Base-by-base conservation (phyloP, 1,140 invertebrate genomes). In the Drosophila nasuta region DNA sequence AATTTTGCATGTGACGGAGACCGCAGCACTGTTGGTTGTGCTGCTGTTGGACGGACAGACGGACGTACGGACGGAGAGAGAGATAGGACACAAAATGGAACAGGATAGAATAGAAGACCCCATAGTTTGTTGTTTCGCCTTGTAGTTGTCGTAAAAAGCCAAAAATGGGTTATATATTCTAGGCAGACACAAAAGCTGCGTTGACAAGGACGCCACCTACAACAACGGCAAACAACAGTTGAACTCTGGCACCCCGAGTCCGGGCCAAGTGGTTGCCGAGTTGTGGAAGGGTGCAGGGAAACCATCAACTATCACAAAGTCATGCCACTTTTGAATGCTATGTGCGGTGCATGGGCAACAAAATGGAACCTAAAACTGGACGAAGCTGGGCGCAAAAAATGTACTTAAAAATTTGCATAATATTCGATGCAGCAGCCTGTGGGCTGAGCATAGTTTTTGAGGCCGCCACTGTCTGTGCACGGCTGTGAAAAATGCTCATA, bases 101-200 rank as follows among this genome's bases (percentile, higher is more conserved):
- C 51, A 33, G 51, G 46, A 11, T 52, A 28, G 41, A 48, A 6
- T 28, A 41, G 63, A 15, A 45, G 30, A 8, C 48, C 52, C 49
- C 49, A 77, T 68, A 81, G 75, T 78, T 80, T 82, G 76, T 88
- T 82, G 76, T 78, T 79, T 58, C 56, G 68, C 56, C 52, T 57
- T 41, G 33, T 63, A 77, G 83, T 88, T 67, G 82, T 82, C 58
- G 82, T 79, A 81, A 87, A 86, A 87, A 82, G 79, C 79, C 82
- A 88, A 87, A 87, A 87, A 82, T 88, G 83, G 77, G 80, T 88
- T 88, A 88, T 88, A 87, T 89, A 80, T 83, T 80, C 85, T 75
- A 88, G 81, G 75, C 77, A 82, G 67, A 79, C 67, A 86, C 85
- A 88, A 88, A 88, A 89, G 83, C 83, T 89, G 77, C 83, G 85